phyloP scores from a whole-genome alignment of 1,140 invertebrate species.

The Euura lappo region DNA sequence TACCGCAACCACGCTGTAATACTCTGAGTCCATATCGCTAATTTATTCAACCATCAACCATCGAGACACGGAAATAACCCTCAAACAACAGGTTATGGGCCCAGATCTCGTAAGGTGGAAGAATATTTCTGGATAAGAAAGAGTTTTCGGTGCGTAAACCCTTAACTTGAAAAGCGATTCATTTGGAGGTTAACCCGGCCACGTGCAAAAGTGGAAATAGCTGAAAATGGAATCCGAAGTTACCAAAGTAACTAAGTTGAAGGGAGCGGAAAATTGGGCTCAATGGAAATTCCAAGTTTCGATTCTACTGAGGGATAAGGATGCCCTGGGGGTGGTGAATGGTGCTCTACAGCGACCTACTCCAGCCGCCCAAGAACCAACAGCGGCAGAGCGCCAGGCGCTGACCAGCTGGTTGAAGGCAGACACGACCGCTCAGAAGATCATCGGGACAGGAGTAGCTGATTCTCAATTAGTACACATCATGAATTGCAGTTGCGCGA shows the following conservation, averaged over 20 bases:
- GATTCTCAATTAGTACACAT: constrained; percentile 38
- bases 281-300: constrained; percentile 27
- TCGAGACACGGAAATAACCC: too few relatives aligned
- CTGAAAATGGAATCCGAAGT: constrained; percentile 15
- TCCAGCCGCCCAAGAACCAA: not conserved
- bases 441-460: constrained; percentile 32
- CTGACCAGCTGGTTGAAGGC: constrained; percentile 23
- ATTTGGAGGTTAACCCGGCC: too few relatives aligned
- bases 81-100: too few relatives aligned
- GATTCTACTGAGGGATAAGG: constrained; percentile 13
- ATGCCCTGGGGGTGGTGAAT: constrained; percentile 10
- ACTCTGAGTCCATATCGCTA: too few relatives aligned
- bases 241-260: constrained; percentile 21
- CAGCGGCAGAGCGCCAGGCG: not conserved
- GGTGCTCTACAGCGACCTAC: not conserved
- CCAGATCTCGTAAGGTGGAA: too few relatives aligned
- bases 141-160: too few relatives aligned
- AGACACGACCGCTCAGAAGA: constrained; percentile 29
- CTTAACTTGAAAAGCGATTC: too few relatives aligned
- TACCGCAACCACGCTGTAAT: too few relatives aligned
- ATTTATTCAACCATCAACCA: too few relatives aligned
- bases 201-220: too few relatives aligned
- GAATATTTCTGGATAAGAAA: too few relatives aligned
- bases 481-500: constrained; percentile 37
- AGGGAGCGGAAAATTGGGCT: too few relatives aligned